phyloP scores from a whole-genome alignment of 2,888 invertebrate genomes.

The Pilophorus perplexus region DNA sequence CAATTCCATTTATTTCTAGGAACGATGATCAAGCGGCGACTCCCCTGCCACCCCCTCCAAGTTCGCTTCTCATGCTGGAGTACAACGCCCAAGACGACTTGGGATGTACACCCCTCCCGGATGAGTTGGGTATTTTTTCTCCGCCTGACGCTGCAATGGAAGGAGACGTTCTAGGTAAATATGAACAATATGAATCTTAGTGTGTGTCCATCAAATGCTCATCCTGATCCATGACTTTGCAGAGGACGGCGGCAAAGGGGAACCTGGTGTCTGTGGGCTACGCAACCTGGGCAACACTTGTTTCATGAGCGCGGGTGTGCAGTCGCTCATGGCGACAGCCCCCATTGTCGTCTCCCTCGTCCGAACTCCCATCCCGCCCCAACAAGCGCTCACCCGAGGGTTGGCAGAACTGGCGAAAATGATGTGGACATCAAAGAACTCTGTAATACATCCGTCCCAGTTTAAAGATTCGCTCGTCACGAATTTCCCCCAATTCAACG shows the following conservation, averaged over 20 bases:
- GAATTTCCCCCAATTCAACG: slow-evolving; percentile 62
- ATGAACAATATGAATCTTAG: not conserved
- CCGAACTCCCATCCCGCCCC: slow-evolving; percentile 43
- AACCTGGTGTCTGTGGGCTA: slow-evolving; percentile 59
- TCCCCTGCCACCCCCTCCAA: slow-evolving; percentile 26
- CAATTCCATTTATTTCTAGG: no score
- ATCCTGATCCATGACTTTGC: not conserved
- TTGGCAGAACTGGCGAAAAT: slow-evolving; percentile 58
- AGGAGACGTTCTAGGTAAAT: not conserved
- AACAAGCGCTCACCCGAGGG: slow-evolving; percentile 54
- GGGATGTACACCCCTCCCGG: slow-evolving; percentile 50
- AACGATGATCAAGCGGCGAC: slow-evolving; percentile 6
- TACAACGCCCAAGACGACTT: slow-evolving; percentile 45
- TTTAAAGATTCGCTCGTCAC: slow-evolving; percentile 61
- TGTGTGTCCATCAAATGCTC: not conserved
- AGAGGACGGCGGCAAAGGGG: slow-evolving; percentile 20
- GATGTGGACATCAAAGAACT: slow-evolving; percentile 60
- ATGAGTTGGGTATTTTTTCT: slow-evolving; percentile 1
- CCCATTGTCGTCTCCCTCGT: slow-evolving; percentile 58
- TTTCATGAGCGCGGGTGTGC: slow-evolving; percentile 60
- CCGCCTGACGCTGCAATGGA: no score
- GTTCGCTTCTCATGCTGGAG: slow-evolving; percentile 42
- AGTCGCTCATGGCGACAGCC: slow-evolving; percentile 59
- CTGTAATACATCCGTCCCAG: slow-evolving; percentile 57
- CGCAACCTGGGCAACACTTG: slow-evolving; percentile 60